Evolutionary conservation across 2,888 invertebrate species (phyloP), one percentile per base, ranked within the genome.

Genomic region (Eupithecia subfuscata): DNA sequence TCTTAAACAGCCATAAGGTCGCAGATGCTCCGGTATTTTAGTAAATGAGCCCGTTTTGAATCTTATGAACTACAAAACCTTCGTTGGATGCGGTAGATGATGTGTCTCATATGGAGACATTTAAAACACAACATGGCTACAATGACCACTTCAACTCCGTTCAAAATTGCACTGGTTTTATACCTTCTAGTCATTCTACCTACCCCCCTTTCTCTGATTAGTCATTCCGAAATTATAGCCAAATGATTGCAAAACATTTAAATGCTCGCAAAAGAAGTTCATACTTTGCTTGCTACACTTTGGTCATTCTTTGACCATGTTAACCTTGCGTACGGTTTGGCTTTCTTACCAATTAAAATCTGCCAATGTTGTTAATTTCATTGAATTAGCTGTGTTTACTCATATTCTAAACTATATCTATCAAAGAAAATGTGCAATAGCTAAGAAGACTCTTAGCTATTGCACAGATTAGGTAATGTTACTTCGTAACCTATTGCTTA

Each of bases 1-100:
- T 86, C 84, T 85, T 84, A 86, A 90, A 88, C 87, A 89, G 88
- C 89, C 86, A 86, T 86, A 87, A 89, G 89, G 91, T 88, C 91
- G 87, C 93, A 94, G 92, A 91, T 93, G 92, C 85, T 83, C 83
- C 83, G 87, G 90, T 92, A 90, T 92, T 94, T 93, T 90, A 91
- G 90, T 90, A 91, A 92, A 92, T 91, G 92, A 93, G 91, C 88
- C 88, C 88, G 87, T 88, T 88, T 86, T 84, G 85, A 87, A 85
- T 83, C 82, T 77, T 76, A 75, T 80, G 85, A 89, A 84, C 81
- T 84, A 84, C 82, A 87, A 89, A 87, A 52, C n/a, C 34, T 67
- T 34, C 65, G 25, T 5, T 76, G 79, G 81, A 83, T 81, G 75
- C 48, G 83, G 81, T 71, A 71, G 14, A 60, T 56, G 56, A 12